Conservation (phyloP, 92 coral and sea anemone genomes). For the Ricordea florida region DNA sequence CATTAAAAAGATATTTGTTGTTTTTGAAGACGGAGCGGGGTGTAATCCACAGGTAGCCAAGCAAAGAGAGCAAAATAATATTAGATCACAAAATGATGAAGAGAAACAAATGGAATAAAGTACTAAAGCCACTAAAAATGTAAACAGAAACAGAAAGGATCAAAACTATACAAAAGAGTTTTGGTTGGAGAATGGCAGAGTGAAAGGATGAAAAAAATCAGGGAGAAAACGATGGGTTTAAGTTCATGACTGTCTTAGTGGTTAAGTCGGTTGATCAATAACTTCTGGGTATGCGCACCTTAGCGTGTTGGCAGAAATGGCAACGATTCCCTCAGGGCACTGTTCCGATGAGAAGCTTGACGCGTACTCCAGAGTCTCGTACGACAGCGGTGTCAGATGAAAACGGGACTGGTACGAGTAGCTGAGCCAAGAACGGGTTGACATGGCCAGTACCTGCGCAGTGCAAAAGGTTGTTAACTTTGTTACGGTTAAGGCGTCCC, state of each 20-base stretch:
- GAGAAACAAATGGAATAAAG: no score
- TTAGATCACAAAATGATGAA: no score
- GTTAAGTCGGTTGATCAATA: not conserved
- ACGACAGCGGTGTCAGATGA: constrained; percentile 94
- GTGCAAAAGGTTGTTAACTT: not conserved
- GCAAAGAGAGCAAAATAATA: no score
- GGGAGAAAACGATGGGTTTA: not conserved
- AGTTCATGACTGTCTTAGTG: not conserved
- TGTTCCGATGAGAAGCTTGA: constrained; percentile 99
- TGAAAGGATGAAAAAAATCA: no score
- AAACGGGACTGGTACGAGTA: constrained; percentile 96
- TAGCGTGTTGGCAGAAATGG: constrained; percentile 93
- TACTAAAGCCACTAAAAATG: no score
- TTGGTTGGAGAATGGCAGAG: no score
- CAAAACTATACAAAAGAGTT: no score
- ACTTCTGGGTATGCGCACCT: constrained; percentile 51
- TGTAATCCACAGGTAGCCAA: no score
- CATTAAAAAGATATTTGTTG: no score
- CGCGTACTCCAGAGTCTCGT: constrained; percentile 95
- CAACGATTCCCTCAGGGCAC: constrained; percentile 99
- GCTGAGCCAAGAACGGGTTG: constrained; percentile 98
- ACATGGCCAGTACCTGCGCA: constrained; percentile 95
- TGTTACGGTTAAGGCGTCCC: no score
- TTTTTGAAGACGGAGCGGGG: no score
- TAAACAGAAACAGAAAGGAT: no score